phyloP scores from a whole-genome alignment of 2,113 vertebrate genomes.

The Crotalus horridus region DNA sequence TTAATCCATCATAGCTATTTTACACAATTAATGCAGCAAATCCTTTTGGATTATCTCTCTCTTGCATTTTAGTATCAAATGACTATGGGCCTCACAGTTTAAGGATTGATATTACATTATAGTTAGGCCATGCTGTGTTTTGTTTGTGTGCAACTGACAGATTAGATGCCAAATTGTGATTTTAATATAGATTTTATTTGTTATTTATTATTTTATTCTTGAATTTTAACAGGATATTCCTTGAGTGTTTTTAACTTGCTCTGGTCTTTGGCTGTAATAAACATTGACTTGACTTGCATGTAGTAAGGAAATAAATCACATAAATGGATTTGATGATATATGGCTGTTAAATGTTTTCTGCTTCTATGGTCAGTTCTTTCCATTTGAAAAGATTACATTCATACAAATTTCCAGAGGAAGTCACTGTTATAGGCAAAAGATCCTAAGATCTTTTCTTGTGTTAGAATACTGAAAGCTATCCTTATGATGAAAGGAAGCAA shows the following conservation, averaged over 20 bases:
- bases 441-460: background rate
- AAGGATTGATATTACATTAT: background rate
- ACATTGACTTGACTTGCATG: background rate
- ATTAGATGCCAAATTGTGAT: background rate
- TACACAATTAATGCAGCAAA: background rate
- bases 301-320: background rate
- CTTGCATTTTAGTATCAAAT: background rate
- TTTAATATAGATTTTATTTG: background rate
- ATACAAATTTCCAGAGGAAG: background rate
- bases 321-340: background rate
- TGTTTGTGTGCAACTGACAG: background rate
- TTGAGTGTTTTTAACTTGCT: background rate
- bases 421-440: background rate
- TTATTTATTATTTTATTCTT: background rate
- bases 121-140: background rate
- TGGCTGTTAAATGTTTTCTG: background rate
- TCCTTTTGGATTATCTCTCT: background rate
- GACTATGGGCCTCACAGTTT: background rate
- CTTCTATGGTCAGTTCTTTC: background rate
- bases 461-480: background rate
- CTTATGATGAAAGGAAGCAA: background rate
- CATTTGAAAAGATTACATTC: background rate
- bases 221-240: background rate
- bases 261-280: background rate
- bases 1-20: background rate